phyloP scores from a whole-genome alignment of 2,113 vertebrate species.

The Promerops cafer region DNA sequence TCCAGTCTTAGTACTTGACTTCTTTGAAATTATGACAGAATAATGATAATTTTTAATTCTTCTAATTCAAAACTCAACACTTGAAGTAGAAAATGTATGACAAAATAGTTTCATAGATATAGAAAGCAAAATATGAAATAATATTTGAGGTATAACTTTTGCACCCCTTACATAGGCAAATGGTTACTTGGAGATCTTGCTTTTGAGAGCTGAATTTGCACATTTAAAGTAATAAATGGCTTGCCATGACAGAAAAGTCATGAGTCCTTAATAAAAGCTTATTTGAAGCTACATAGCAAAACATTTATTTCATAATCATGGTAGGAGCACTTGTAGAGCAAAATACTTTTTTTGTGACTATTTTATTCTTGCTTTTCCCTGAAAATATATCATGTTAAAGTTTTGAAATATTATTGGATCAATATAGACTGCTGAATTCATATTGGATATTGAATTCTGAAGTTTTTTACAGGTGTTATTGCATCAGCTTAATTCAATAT shows the following conservation, averaged over 20 bases:
- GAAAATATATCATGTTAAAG: not conserved
- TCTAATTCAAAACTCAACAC: not conserved
- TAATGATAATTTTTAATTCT: not conserved
- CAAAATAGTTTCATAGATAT: not conserved
- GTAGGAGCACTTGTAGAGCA: not conserved
- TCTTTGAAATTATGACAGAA: not conserved
- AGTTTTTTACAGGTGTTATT: not conserved
- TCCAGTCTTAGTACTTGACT: not conserved
- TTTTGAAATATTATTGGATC: not conserved
- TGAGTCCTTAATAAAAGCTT: not conserved
- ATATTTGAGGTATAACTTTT: not conserved
- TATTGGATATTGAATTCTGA: not conserved
- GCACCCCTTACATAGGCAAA: not conserved
- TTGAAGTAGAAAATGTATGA: not conserved
- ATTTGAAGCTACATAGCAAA: not conserved
- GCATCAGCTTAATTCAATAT: not conserved
- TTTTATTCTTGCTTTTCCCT: not conserved
- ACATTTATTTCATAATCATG: not conserved
- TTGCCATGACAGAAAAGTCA: not conserved
- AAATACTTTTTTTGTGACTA: not conserved
- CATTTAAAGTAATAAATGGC: not conserved
- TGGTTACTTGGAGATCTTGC: not conserved
- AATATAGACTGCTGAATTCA: not conserved
- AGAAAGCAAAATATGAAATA: not conserved
- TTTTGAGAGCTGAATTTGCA: not conserved